These are phyloP conservation scores for Drosophila ficusphila DNA, from an alignment of 1,140 invertebrate genomes.

Conservation along the genomic window DNA sequence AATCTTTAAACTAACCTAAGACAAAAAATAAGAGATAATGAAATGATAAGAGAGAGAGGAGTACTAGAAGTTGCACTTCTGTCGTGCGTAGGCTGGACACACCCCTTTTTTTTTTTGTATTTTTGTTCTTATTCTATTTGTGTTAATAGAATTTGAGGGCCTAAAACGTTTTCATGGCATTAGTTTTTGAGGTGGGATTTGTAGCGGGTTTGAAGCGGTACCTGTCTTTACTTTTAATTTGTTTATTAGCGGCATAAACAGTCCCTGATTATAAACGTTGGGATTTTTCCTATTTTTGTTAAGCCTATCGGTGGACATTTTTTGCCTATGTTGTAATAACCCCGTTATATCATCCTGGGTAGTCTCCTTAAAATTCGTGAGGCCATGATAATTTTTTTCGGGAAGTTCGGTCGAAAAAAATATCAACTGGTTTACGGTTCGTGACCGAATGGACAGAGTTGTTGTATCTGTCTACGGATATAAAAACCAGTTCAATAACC, in stretches of 20 bases:
- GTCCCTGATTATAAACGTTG: not conserved
- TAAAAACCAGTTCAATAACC: not conserved
- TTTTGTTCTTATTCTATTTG: not conserved
- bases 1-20: no score
- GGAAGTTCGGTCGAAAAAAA: not conserved
- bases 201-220: not conserved
- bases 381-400: not conserved
- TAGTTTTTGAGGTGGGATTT: not conserved
- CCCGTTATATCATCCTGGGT: not conserved
- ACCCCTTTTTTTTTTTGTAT: not conserved
- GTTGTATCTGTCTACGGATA: slow-evolving; percentile 5
- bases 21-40: no score
- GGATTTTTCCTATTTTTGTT: not conserved
- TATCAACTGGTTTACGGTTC: not conserved
- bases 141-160: not conserved
- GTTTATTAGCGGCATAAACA: not conserved
- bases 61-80: no score
- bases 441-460: slow-evolving; percentile 9
- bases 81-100: no score
- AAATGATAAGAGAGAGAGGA: no score
- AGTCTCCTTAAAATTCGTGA: not conserved
- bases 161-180: not conserved
- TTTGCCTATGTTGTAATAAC: not conserved
- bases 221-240: not conserved
- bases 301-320: not conserved